Base-by-base conservation (phyloP, 1,140 invertebrate species). In the Grapholita molesta region DNA sequence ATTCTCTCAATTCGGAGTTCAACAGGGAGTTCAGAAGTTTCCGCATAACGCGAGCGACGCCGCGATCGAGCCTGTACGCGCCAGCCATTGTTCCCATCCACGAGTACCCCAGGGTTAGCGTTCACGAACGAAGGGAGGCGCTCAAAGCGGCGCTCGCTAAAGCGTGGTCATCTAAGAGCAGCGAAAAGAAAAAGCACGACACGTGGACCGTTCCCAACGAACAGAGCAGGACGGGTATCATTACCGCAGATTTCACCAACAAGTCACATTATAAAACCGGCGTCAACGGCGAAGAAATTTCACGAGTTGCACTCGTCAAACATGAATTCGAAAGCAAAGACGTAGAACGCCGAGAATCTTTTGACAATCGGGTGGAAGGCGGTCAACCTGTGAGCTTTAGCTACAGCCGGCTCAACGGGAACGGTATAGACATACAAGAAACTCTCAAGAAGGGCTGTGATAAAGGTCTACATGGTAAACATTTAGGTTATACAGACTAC, bases 1-100 rank as follows among this genome's bases (percentile, higher is more conserved):
- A 92, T 90, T 91, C 91, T 85, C 79, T 92, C 55, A 92, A 92
- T 88, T 89, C 88, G 80, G 92, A 92, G 84, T 92, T 92, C 86
- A 92, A 92, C 88, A 88, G 92, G 80, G 92, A 92, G 88, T 92
- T 92, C 82, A 89, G 92, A 86, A 92, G 92, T 89, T 92, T 92
- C 83, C 87, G 92, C 66, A 90, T 91, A 78, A 89, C 90, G 69
- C 80, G 91, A 76, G 88, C 89, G 42, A 91, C 89, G 68, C 89
- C 89, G 73, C 85, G 88, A 8, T 89, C 89, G 42, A 85, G 87
- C 69, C 74, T 90, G 68, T 88, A 90, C 71, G 86, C 86, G 52
- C 87, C 90, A 52, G 89, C 89, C 74, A 92, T 92, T 68, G 92
- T 92, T 57, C 92, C 92, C 42, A 91, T 92, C 69, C 92, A 92